Conservation (phyloP, 1,140 invertebrate genomes). For the Tigriopus japonicus region DNA sequence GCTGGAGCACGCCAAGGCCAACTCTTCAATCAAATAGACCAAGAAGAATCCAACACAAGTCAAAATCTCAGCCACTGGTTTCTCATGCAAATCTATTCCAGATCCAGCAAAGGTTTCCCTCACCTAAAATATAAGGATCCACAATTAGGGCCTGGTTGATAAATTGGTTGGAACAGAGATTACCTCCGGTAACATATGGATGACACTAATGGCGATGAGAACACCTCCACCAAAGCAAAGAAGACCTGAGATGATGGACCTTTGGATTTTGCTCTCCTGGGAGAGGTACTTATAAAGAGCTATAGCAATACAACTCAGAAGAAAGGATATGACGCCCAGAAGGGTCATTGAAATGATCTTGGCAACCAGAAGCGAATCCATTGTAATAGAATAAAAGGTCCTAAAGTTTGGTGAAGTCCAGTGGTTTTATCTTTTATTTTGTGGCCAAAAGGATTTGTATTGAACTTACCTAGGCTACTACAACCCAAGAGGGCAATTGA, state of each 20-base stretch:
- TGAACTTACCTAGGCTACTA: no score
- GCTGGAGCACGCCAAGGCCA: constrained; percentile 24
- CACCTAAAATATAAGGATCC: no score
- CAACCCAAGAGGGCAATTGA: no score
- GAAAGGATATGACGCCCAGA: constrained; percentile 42
- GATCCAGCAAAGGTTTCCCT: neutral
- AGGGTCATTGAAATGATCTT: constrained; percentile 50
- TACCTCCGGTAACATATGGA: constrained; percentile 75
- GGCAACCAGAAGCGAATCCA: constrained; percentile 25
- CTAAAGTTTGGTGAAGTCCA: no score
- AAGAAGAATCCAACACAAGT: constrained; percentile 36
- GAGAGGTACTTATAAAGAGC: constrained; percentile 24
- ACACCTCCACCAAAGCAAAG: constrained; percentile 78
- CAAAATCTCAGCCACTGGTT: constrained; percentile 33
- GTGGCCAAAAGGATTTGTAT: no score
- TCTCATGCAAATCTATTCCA: constrained; percentile 16
- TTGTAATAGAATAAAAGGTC: no score
- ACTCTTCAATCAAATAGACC: constrained; percentile 34
- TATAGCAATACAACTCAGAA: constrained; percentile 45
- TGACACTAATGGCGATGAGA: constrained; percentile 65
- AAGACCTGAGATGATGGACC: constrained; percentile 27
- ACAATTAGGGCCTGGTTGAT: no score
- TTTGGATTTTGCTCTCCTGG: neutral
- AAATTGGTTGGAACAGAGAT: constrained; percentile 17
- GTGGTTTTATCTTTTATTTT: no score